These are phyloP conservation scores for Pempheris klunzingeri DNA, from an alignment of 2,797 vertebrate species.

Conservation along the genomic window DNA sequence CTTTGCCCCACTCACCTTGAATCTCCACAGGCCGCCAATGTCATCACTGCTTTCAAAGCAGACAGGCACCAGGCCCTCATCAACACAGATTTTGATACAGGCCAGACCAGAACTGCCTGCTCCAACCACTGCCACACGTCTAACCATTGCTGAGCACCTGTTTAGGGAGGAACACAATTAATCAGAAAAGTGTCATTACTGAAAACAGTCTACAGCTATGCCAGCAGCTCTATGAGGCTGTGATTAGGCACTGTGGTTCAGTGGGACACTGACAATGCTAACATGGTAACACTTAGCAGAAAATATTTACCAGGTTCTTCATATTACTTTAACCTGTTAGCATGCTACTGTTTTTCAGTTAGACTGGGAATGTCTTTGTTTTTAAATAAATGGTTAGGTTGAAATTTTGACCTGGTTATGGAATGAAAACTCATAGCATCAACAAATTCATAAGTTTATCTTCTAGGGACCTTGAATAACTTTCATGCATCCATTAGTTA, in stretches of 20 bases:
- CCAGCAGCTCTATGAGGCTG: not conserved
- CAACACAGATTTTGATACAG: slow-evolving; percentile 89
- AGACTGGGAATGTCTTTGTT: too few relatives aligned
- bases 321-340: not conserved
- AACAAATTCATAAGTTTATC: not conserved
- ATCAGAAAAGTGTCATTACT: not conserved
- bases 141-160: slow-evolving; percentile 67
- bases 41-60: slow-evolving; percentile 92
- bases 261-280: too few relatives aligned
- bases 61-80: slow-evolving; percentile 88
- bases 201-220: not conserved
- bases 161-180: not conserved
- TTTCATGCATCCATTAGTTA: not conserved
- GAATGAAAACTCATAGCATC: not conserved
- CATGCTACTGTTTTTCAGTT: not conserved
- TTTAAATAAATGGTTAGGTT: too few relatives aligned
- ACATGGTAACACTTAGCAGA: not conserved
- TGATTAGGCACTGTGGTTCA: not conserved
- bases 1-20: slow-evolving; percentile 85
- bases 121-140: slow-evolving; percentile 87
- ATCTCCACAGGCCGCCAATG: slow-evolving; percentile 92
- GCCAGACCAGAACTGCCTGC: slow-evolving; percentile 88
- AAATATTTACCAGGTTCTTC: not conserved
- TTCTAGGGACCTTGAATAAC: not conserved
- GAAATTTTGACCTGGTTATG: too few relatives aligned